Evolutionary conservation across 2,113 vertebrate genomes (phyloP), one percentile per base, ranked within the genome.

Genomic region (Suncus etruscus): DNA sequence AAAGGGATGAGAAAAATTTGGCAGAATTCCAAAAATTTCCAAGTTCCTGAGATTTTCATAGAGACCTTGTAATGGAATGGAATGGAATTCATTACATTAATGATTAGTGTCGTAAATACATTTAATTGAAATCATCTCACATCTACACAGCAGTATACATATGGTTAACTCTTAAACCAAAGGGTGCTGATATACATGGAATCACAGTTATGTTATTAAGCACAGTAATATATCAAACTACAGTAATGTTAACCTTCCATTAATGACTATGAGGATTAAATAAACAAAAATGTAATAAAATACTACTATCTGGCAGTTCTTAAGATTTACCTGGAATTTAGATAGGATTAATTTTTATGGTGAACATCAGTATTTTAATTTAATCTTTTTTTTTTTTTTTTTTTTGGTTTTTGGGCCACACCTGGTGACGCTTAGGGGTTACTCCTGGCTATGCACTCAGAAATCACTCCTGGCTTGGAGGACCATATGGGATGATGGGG

Each of bases 1-100:
- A 82, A 94, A 91, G 24, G 51, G 72, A 76, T 76, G 6, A 83
- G 54, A 88, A 75, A 77, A 83, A 47, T 12, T 61, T 18, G n/a
- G 4, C n/a, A 81, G 27, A 76, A 72, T 81, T 89, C 22, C 24
- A 54, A 45, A 1, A 51, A 3, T 86, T 77, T 92, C 66, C 32
- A 89, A 86, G 61, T 61, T n/a, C 48, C 88, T 73, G 15, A 10
- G 58, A 65, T 74, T 92, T 87, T 81, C 51, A 72, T 31, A 73
- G 32, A 20, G 39, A 87, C 63, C 72, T 82, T 45, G 25, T 1
- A 48, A 31, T 32, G 58, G 58, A 61, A 61, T 61, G 58, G 58
- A 61, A 61, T 22, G 15, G 18, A 61, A 58, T 58, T 58, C 54
- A 58, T 18, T 54, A 2, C 54, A 58, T 58, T 58, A 58, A 18